Conservation (phyloP, 1,140 invertebrate genomes). For the Sycobia sp. region DNA sequence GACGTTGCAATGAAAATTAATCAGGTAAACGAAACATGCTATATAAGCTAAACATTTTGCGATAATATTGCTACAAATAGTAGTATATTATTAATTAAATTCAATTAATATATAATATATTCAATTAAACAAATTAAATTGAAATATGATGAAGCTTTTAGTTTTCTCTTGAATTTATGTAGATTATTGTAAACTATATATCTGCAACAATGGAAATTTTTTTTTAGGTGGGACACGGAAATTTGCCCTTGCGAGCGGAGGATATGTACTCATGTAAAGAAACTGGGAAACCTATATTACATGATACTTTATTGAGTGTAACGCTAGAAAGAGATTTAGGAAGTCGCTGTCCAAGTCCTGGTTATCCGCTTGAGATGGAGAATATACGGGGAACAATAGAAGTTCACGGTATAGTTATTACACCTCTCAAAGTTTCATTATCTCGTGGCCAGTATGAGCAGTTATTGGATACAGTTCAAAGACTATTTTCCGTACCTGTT, state of each 20-base stretch:
- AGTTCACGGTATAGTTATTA: constrained; percentile 80
- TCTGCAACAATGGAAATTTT: too few species aligned
- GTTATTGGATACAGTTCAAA: constrained; percentile 76
- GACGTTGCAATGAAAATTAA: constrained; percentile 62
- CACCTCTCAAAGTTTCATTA: constrained; percentile 81
- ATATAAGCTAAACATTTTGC: not conserved
- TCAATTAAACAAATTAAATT: too few species aligned
- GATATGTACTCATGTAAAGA: constrained; percentile 72
- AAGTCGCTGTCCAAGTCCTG: constrained; percentile 44
- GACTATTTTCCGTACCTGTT: constrained; percentile 51
- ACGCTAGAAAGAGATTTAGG: constrained; percentile 60
- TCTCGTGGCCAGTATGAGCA: constrained; percentile 88
- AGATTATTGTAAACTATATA: too few species aligned
- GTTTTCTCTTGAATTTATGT: too few species aligned
- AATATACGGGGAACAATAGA: constrained; percentile 55
- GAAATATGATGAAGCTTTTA: too few species aligned
- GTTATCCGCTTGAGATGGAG: constrained; percentile 54
- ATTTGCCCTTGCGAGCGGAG: constrained; percentile 60
- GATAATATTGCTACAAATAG: too few species aligned
- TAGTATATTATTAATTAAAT: too few species aligned
- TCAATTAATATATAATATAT: too few species aligned
- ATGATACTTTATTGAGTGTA: constrained; percentile 82
- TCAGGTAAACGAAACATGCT: constrained; percentile 36
- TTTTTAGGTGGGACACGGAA: constrained; percentile 31
- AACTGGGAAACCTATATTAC: constrained; percentile 74